Conservation (phyloP, 1,140 invertebrate species). For the Apocrypta bakeri region DNA sequence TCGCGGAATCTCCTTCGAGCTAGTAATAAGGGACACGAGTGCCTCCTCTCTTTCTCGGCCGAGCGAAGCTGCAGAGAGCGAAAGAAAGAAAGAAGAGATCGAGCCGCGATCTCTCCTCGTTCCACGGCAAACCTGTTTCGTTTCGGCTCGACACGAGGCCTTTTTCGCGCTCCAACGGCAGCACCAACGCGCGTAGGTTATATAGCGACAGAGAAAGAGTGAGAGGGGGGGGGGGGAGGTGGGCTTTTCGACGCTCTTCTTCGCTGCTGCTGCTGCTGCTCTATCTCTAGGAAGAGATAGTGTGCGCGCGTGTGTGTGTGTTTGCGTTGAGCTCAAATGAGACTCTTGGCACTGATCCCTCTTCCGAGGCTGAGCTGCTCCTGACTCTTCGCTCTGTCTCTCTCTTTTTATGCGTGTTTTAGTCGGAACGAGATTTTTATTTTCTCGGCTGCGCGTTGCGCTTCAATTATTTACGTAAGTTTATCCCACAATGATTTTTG, state of each 20-base stretch:
- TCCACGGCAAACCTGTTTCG: slow-evolving; percentile 29
- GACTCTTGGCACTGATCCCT: not conserved
- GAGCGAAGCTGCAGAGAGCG: not conserved
- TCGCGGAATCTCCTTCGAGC: slow-evolving; percentile 16
- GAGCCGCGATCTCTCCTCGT: not conserved
- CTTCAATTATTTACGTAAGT: not conserved
- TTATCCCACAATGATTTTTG: not conserved
- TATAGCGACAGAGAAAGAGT: not conserved
- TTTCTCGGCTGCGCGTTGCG: not conserved
- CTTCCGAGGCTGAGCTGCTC: not conserved
- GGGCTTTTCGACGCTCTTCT: not conserved
- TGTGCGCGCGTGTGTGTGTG: not conserved
- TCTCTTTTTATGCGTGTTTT: not conserved
- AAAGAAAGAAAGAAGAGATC: slow-evolving; percentile 8
- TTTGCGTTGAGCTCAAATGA: not conserved
- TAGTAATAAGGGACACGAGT: slow-evolving; percentile 16
- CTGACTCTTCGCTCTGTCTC: too few species aligned
- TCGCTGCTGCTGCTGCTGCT: not conserved
- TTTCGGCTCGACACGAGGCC: slow-evolving; percentile 14
- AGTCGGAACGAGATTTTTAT: not conserved
- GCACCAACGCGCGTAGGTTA: not conserved
- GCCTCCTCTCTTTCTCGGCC: not conserved
- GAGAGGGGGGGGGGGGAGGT: too few species aligned
- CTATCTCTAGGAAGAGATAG: not conserved
- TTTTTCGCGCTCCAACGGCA: not conserved